Evolutionary conservation across 2,113 vertebrate genomes (phyloP).

Genomic region (Fukomys damarensis): DNA sequence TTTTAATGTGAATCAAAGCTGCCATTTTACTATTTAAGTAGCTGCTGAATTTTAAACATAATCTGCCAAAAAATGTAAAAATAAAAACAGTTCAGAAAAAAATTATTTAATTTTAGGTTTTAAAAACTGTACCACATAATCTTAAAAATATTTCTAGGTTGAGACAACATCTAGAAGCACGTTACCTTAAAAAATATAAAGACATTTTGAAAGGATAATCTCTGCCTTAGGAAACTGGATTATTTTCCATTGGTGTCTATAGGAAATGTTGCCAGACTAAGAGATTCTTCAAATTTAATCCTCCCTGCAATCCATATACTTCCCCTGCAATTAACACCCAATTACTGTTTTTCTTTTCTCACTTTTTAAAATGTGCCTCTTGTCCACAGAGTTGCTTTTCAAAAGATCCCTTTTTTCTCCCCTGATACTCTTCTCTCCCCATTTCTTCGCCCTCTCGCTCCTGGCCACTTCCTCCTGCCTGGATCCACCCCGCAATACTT

Average conservation of each 20-base stretch:
- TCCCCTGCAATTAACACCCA: constrained; percentile 1
- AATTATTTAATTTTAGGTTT: neutral
- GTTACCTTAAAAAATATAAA: neutral
- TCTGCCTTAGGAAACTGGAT: neutral
- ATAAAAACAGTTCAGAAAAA: constrained; percentile 32
- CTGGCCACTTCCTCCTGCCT: neutral
- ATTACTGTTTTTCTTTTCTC: neutral
- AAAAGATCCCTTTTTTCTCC: constrained; percentile 21
- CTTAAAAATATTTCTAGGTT: constrained; percentile 42
- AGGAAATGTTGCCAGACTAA: neutral
- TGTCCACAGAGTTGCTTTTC: neutral
- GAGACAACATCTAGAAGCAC: neutral
- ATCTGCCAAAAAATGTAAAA: neutral
- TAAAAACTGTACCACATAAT: neutral
- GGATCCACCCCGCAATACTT: neutral
- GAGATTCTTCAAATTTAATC: constrained; percentile 20
- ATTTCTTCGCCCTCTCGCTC: neutral
- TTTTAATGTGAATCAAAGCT: constrained; percentile 55
- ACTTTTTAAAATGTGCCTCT: neutral
- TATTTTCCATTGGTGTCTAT: neutral
- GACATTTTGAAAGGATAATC: neutral
- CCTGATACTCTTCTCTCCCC: neutral
- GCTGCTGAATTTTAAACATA: constrained; percentile 34
- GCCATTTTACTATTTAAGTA: constrained; percentile 27
- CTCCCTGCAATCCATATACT: neutral